These are phyloP conservation scores for Heterotilapia buettikoferi DNA, from an alignment of 2,113 vertebrate species.

Conservation along the genomic window DNA sequence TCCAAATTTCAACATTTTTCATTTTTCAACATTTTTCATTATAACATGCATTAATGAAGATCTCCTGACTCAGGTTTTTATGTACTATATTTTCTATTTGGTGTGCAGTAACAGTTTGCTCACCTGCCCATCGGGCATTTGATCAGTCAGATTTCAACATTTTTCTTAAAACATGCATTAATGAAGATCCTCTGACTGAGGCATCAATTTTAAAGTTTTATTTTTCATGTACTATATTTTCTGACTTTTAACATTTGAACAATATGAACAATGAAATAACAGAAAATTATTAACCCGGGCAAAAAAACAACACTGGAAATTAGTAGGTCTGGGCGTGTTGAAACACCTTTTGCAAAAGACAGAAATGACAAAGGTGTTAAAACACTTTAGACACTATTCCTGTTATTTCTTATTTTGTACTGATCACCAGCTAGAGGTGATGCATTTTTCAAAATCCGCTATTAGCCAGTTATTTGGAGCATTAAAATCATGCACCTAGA, in stretches of 20 bases:
- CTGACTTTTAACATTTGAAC: not conserved
- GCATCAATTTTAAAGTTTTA: not conserved
- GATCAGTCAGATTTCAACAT: not conserved
- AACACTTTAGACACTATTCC: not conserved
- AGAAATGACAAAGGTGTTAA: no score
- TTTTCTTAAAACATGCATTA: not conserved
- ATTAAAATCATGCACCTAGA: not conserved
- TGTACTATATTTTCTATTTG: accelerated
- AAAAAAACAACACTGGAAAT: not conserved
- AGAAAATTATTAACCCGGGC: not conserved
- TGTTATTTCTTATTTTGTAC: no score
- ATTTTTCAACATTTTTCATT: accelerated
- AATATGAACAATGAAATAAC: not conserved
- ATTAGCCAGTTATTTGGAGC: not conserved
- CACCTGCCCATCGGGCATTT: not conserved
- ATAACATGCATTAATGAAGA: not conserved
- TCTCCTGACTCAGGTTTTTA: not conserved
- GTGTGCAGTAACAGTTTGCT: not conserved
- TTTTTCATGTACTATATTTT: not conserved
- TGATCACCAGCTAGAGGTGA: not conserved
- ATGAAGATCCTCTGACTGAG: not conserved
- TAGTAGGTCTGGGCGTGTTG: not conserved
- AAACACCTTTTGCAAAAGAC: not conserved
- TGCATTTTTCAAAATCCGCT: not conserved
- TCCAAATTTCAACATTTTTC: accelerated